phyloP scores from a whole-genome alignment of 2,888 invertebrate genomes.

The Cotesia congregata region DNA sequence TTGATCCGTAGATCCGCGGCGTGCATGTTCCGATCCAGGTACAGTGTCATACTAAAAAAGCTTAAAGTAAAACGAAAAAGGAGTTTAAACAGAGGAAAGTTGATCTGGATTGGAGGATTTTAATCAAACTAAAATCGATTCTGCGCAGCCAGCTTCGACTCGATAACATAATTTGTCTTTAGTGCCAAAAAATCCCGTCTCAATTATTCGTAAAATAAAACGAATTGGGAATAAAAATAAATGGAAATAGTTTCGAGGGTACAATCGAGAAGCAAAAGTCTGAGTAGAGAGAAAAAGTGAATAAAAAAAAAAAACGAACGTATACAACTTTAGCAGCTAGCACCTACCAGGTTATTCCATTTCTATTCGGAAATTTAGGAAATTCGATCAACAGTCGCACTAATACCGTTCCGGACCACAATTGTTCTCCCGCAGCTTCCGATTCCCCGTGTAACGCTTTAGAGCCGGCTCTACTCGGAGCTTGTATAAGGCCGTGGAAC shows the following conservation, averaged over 20 bases:
- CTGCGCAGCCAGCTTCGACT: background rate
- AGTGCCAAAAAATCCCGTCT: background rate
- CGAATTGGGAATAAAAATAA: background rate
- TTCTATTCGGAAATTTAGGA: conserved; percentile 22
- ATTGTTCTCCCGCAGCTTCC: conserved; percentile 32
- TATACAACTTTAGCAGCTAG: background rate
- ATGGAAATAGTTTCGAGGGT: background rate
- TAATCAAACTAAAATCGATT: background rate
- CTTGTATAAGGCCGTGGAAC: conserved; percentile 20
- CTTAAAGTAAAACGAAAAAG: no score
- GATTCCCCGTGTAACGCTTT: conserved; percentile 11
- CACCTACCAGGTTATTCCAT: background rate
- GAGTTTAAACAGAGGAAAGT: background rate
- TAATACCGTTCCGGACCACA: conserved; percentile 25
- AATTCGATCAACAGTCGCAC: conserved; percentile 29
- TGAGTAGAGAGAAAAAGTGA: background rate
- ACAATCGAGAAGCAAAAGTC: background rate
- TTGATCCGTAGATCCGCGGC: background rate
- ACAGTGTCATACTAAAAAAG: background rate
- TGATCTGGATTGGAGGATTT: background rate
- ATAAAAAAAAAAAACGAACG: background rate
- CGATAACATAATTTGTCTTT: conserved; percentile 11
- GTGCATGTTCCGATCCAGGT: background rate
- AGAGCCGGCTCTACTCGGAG: background rate
- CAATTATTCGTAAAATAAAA: conserved; percentile 4